These are phyloP conservation scores for Nerophis ophidion DNA, from an alignment of 2,113 vertebrate species.

Conservation along the genomic window DNA sequence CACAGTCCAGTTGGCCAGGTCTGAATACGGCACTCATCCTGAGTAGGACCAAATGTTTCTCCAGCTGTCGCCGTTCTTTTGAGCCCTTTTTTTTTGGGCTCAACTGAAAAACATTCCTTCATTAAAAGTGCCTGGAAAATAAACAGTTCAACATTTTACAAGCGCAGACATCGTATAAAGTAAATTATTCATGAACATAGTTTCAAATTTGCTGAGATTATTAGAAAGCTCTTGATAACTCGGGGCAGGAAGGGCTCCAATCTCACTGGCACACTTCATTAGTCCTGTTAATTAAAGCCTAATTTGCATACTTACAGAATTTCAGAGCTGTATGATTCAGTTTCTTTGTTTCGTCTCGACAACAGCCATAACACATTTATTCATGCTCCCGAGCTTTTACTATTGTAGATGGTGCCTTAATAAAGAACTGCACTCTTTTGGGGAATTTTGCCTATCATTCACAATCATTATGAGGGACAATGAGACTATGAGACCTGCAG, in stretches of 20 bases:
- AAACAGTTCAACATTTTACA: not conserved
- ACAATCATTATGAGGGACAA: too few species aligned
- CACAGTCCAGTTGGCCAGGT: slow-evolving; percentile 15
- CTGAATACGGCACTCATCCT: slow-evolving; percentile 16
- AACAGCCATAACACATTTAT: not conserved
- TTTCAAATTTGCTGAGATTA: slow-evolving; percentile 6
- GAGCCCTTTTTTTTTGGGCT: slow-evolving; percentile 2
- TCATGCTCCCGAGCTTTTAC: too few species aligned
- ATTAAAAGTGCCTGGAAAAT: slow-evolving; percentile 1
- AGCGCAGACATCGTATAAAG: not conserved
- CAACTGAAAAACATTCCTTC: not conserved
- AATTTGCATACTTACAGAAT: slow-evolving; percentile 26
- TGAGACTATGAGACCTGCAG: too few species aligned
- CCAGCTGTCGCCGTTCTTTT: not conserved
- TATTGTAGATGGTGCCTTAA: too few species aligned
- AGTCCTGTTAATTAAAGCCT: slow-evolving; percentile 38
- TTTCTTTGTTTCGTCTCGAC: slow-evolving; percentile 9
- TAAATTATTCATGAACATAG: not conserved
- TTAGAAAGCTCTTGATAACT: slow-evolving; percentile 8
- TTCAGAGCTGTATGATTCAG: slow-evolving; percentile 10
- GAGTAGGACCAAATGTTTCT: slow-evolving; percentile 23
- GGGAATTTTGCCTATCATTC: too few species aligned
- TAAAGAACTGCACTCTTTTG: too few species aligned
- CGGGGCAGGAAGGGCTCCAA: slow-evolving; percentile 21
- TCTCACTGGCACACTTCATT: slow-evolving; percentile 36